Evolutionary conservation across 2,888 invertebrate genomes (phyloP), one percentile per base, ranked within the genome.

Genomic region (Gymnosoma rotundatum): DNA sequence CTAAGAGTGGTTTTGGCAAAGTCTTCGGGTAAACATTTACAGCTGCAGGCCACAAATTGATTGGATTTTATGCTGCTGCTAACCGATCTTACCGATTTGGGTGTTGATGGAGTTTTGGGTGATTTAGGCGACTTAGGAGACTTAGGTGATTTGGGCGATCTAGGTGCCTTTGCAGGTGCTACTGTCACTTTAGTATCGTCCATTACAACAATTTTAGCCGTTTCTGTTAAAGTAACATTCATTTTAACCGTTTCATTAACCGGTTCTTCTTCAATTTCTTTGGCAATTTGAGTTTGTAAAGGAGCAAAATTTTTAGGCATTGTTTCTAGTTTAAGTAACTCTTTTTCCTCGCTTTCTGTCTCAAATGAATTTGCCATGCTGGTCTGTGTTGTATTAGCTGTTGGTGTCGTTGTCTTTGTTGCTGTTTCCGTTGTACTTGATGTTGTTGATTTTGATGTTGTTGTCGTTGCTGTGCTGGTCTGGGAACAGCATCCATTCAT

Each of bases 21-120:
- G 63, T 92, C 92, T 56, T 90, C 91, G 18, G 92, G 91, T 0
- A 89, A 89, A 76, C 92, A 92, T 76, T 92, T 89, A 78, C 92
- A 92, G n/a, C 90, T 88, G 79, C 92, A 92, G 48, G 90, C 32
- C 45, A 83, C 83, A 83, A 86, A 87, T 45, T 86, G 85, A 32
- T 83, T 70, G 42, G 81, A 80, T 58, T 84, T 80, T 16, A 42
- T 78, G n/a, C 69, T 73, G 54, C 74, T 74, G n/a, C 56, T 52
- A 32, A 12, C 38, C 9, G 81, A 82, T 16, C 76, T 56, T 1
- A 21, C 76, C 8, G 83, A 76, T 32, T 70, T 73, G 2, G 80
- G 81, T 14, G 83, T 78, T 10, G 60, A 25, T 2, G 78, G 78
- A 8, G 85, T 67, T 9, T 86, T 75, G 25, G 86, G 78, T 32